Percentiles rank a stretch among this genome's conserved stretches.
Evolutionary conservation across 2,113 vertebrate genomes (phyloP).

Genomic region (Chunga burmeisteri): DNA sequence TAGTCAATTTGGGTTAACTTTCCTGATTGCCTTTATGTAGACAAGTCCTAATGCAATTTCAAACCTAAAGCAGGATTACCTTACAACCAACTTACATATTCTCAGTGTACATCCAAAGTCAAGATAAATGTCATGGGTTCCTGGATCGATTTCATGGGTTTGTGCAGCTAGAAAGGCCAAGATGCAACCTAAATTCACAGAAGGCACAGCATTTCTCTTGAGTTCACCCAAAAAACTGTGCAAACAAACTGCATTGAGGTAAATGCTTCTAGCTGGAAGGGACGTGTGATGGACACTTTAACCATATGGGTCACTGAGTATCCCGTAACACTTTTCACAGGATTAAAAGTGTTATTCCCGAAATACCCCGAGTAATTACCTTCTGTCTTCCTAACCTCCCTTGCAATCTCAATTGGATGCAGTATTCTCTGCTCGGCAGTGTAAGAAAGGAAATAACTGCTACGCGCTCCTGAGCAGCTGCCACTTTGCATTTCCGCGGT

Average conservation of each 20-base stretch:
- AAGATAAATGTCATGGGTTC: neutral
- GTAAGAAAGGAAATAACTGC: neutral
- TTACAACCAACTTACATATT: neutral
- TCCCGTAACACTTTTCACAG: neutral
- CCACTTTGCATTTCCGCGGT: neutral
- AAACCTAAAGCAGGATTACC: neutral
- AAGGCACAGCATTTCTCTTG: neutral
- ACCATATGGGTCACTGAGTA: neutral
- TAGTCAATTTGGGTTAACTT: slow-evolving; percentile 30
- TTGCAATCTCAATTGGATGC: neutral
- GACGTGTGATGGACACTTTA: neutral
- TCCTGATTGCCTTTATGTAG: neutral
- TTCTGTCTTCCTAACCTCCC: neutral
- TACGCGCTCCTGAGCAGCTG: neutral
- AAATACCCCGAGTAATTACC: neutral
- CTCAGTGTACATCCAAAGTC: neutral
- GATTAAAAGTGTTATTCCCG: neutral
- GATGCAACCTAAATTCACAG: neutral
- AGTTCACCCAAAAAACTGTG: neutral
- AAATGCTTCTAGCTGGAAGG: neutral
- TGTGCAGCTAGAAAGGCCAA: neutral
- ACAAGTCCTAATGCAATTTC: neutral
- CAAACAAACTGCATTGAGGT: neutral
- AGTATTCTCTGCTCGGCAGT: neutral
- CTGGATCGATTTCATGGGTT: neutral